These are phyloP conservation scores for Lysandra coridon DNA, from an alignment of 2,888 invertebrate genomes.

Conservation along the genomic window DNA sequence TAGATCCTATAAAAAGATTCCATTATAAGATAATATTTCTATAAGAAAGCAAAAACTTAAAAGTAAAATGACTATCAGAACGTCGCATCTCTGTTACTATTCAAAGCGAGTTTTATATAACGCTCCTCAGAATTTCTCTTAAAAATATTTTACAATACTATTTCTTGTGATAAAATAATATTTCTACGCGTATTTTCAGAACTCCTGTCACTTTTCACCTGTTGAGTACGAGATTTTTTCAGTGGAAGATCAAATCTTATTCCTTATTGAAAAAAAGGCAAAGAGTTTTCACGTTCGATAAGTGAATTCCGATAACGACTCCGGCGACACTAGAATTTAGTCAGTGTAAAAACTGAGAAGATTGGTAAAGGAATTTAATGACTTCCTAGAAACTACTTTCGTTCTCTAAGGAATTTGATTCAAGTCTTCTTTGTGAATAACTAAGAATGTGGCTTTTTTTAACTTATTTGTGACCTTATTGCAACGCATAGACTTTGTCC, in stretches of 20 bases:
- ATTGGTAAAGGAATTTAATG: not conserved
- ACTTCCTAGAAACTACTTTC: not conserved
- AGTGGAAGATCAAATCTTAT: conserved; percentile 9
- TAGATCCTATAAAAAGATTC: conserved; percentile 16
- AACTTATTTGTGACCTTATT: too few species aligned
- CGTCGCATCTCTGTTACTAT: conserved; percentile 20
- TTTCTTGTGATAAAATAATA: not conserved
- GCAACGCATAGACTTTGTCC: too few species aligned
- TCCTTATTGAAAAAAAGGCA: not conserved
- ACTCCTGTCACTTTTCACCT: not conserved
- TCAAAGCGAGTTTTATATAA: conserved; percentile 14
- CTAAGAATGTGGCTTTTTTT: too few species aligned
- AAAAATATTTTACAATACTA: conserved; percentile 16
- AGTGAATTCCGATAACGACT: conserved; percentile 5
- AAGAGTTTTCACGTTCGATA: not conserved
- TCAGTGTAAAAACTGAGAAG: not conserved
- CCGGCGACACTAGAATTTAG: not conserved
- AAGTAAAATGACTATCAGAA: conserved; percentile 16
- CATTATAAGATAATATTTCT: conserved; percentile 11
- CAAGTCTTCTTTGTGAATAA: not conserved
- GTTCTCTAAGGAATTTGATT: not conserved
- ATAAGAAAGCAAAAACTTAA: conserved; percentile 8
- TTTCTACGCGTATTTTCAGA: not conserved
- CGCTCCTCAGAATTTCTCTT: not conserved
- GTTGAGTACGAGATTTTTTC: conserved; percentile 1